A percentile compares a stretch with the other conserved stretches of the same genome.
These are phyloP conservation scores for Artibeus jamaicensis DNA, from an alignment of 2,797 vertebrate genomes.

Conservation along the genomic window DNA sequence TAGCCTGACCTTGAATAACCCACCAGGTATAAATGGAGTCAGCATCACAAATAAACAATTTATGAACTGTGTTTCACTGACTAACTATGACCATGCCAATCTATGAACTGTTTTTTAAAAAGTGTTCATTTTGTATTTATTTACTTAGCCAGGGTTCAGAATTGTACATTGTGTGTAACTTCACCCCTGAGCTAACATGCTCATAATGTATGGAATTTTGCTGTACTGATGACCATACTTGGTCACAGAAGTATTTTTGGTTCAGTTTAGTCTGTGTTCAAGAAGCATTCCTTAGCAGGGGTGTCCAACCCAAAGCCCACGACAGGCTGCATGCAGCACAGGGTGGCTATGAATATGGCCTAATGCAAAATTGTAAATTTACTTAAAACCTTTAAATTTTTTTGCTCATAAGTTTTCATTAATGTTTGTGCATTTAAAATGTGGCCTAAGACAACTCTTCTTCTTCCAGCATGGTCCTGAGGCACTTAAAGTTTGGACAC, in stretches of 20 bases:
- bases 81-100: neutral
- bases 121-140: neutral
- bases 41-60: constrained; percentile 40
- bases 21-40: neutral
- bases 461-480: too few relatives aligned
- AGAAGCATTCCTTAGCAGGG: neutral
- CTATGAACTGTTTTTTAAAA: neutral
- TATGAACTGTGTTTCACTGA: constrained; percentile 28
- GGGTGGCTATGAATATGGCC: too few relatives aligned
- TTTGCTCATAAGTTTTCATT: too few relatives aligned
- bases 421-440: too few relatives aligned
- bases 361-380: too few relatives aligned
- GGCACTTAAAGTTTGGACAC: too few relatives aligned
- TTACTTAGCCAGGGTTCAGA: neutral
- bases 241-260: neutral
- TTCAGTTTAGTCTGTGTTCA: constrained; percentile 1
- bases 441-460: too few relatives aligned
- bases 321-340: too few relatives aligned
- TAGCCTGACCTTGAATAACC: neutral
- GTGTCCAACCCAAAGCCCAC: too few relatives aligned
- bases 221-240: neutral
- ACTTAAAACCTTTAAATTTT: too few relatives aligned
- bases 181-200: neutral
- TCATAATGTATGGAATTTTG: neutral
- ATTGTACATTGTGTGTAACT: neutral